Evolutionary conservation across 2,797 vertebrate genomes (phyloP), one percentile per base, ranked within the genome.

Genomic region (Cryptoprocta ferox): DNA sequence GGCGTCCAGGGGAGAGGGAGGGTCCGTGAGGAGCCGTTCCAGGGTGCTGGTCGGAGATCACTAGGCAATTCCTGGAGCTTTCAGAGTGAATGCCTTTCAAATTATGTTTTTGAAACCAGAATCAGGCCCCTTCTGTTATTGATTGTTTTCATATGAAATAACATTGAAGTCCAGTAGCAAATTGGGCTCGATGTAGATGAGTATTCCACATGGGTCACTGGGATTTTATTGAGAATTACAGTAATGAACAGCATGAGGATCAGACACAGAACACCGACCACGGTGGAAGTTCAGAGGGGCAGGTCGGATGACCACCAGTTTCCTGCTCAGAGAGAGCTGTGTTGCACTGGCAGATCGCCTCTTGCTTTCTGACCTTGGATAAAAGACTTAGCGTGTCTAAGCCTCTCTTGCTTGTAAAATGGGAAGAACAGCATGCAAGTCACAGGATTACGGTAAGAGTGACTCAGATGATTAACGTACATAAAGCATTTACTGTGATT

Each of bases 81-180:
- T 73, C 21, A 8, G 53, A 48, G 78, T 9, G 75, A 91, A 97
- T 96, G 91, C 84, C 90, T 95, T 90, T 90, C 76, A 90, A 75
- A 92, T 92, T 75, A 48, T 65, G 73, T 42, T 91, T 93, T 95
- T 35, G 88, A 92, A 97, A 91, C 84, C 48, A 45, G 56, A 94
- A 65, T 84, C 28, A 35, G 26, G n/a, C 37, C 48, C 50, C 59
- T 61, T 97, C 71, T 86, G 66, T 65, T 84, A 39, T 19, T 89
- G 93, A 90, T 89, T 3, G 59, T 90, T 88, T 94, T 94, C 90
- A 39, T 32, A 73, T 97, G 90, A 88, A 98, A 85, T 85, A 94
- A 89, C 88, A 66, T 24, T 9, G 96, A 65, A 89, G 59, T 71
- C 85, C 66, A 91, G 93, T 42, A 86, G 97, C 95, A 30, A 30